These are phyloP conservation scores for Perdita meconis DNA, from an alignment of 2,888 invertebrate genomes.

Conservation along the genomic window DNA sequence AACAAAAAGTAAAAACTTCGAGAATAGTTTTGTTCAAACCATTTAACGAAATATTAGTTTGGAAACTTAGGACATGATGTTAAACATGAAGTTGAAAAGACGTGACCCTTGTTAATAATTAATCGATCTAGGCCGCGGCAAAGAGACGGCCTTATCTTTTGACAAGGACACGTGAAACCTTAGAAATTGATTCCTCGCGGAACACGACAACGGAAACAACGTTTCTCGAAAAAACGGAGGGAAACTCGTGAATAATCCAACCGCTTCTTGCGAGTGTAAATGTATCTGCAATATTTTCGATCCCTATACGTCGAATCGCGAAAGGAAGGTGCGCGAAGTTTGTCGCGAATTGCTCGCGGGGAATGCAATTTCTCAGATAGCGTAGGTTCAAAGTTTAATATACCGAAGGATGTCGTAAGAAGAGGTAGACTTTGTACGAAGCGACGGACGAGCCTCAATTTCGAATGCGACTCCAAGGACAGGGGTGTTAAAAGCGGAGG, in stretches of 20 bases:
- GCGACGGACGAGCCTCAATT: conserved; percentile 13
- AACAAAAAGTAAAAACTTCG: too few relatives aligned
- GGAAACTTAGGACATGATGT: too few relatives aligned
- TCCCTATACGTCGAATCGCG: conserved; percentile 1
- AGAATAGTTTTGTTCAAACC: too few relatives aligned
- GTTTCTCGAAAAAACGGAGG: background rate
- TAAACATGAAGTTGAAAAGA: background rate
- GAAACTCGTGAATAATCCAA: conserved; percentile 14
- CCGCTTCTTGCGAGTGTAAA: background rate
- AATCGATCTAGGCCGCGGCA: conserved; percentile 24
- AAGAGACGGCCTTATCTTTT: conserved; percentile 16
- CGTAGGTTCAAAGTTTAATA: background rate
- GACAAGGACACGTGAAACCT: conserved; percentile 21
- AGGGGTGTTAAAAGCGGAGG: conserved; percentile 31
- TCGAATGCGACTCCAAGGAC: conserved; percentile 43
- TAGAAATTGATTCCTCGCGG: conserved; percentile 20
- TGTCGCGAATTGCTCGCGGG: background rate
- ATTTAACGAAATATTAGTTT: too few relatives aligned
- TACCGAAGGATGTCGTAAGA: background rate
- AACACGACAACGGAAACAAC: background rate
- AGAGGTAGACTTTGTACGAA: background rate
- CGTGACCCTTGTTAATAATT: conserved; percentile 9
- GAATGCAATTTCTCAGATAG: conserved; percentile 24
- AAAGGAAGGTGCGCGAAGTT: background rate
- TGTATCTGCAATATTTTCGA: conserved; percentile 12